phyloP scores from a whole-genome alignment of 2,888 invertebrate genomes.

The Melinaea menophilus region DNA sequence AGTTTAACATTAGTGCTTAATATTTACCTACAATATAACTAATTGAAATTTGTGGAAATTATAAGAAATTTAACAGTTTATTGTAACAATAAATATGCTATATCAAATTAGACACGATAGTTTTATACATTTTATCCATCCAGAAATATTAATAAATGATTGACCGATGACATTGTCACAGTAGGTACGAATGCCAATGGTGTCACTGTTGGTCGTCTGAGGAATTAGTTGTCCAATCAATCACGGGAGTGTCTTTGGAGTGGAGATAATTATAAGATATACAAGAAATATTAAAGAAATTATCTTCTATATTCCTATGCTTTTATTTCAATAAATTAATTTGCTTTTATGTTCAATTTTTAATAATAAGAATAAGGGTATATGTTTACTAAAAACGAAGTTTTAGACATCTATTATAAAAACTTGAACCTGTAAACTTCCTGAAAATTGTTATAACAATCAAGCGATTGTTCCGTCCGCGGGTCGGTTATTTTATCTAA shows the following conservation, averaged over 20 bases:
- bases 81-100: no score
- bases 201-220: slow-evolving; percentile 55
- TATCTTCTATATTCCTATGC: slow-evolving; percentile 10
- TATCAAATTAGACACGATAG: background rate
- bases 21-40: no score
- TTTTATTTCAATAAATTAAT: background rate
- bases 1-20: no score
- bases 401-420: background rate
- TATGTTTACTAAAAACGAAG: background rate
- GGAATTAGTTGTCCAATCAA: slow-evolving; percentile 74
- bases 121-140: slow-evolving; percentile 8
- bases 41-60: no score
- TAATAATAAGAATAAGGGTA: no score
- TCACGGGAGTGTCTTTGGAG: slow-evolving; percentile 70
- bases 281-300: slow-evolving; percentile 27
- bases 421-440: background rate
- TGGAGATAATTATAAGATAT: slow-evolving; percentile 66
- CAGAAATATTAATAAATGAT: slow-evolving; percentile 14
- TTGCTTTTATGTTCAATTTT: background rate
- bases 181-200: slow-evolving; percentile 48
- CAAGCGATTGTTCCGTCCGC: slow-evolving; percentile 10
- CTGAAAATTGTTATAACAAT: slow-evolving; percentile 3
- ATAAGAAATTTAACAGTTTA: no score
- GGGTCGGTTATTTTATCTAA: slow-evolving; percentile 3
- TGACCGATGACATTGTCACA: slow-evolving; percentile 27